Evolutionary conservation across 2,113 vertebrate species (phyloP).

Genomic region (Eulemur macaco): DNA sequence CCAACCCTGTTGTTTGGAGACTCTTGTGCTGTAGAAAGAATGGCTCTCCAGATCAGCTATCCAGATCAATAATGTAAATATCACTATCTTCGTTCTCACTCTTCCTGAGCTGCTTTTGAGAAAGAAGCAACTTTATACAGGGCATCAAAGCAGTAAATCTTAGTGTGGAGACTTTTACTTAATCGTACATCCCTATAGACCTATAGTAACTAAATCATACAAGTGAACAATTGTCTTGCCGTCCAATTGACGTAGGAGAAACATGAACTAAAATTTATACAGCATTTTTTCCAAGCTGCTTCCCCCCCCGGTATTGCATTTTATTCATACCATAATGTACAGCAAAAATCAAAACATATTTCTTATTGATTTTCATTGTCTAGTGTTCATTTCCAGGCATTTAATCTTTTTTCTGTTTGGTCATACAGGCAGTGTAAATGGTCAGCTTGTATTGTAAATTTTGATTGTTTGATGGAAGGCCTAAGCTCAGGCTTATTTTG

Average conservation of each 20-base stretch:
- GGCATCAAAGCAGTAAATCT: neutral
- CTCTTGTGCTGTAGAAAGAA: neutral
- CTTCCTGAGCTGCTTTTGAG: neutral
- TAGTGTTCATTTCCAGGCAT: constrained; percentile 19
- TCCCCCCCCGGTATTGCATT: neutral
- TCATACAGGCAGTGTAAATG: neutral
- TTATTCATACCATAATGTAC: neutral
- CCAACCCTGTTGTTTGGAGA: neutral
- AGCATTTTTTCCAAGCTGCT: neutral
- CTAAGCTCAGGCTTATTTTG: neutral
- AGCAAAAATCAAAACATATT: neutral
- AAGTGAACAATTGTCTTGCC: neutral
- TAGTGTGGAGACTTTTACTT: neutral
- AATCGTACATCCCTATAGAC: neutral
- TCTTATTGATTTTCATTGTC: neutral
- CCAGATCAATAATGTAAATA: neutral
- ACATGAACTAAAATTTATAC: neutral
- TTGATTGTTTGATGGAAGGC: neutral
- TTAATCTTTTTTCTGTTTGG: neutral
- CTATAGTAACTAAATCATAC: neutral
- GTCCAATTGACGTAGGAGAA: neutral
- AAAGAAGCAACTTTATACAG: neutral
- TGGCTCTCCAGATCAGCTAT: neutral
- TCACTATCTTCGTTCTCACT: neutral
- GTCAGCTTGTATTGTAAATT: neutral